Base-by-base conservation (phyloP, 2,888 invertebrate species). In the Temnothorax rugatulus region DNA sequence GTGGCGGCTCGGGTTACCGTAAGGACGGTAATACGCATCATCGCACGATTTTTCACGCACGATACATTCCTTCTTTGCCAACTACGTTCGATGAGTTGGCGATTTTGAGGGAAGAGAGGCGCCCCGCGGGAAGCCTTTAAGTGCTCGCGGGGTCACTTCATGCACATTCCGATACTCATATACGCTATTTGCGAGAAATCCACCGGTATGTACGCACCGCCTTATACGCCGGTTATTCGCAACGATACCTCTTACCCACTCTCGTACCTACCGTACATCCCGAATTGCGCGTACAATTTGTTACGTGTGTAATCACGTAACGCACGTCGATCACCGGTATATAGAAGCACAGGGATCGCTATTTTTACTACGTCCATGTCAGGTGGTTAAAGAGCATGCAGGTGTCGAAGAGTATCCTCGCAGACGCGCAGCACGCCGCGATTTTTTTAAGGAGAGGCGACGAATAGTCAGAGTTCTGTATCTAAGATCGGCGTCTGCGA, bases 281-380 rank as follows among this genome's bases (percentile, higher is more conserved):
- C 3, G 34, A 71, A 71, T 61, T 74, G 57, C 84, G 86, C 59
- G 82, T 83, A 76, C 88, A 88, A 84, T 69, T 52, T 41, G 29
- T 63, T 21, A 47, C 47, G 68, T 64, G 69, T 74, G 69, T 74
- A 69, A 66, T 59, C 77, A 64, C 54, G 83, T 87, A 84, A 73
- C 13, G 29, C 29, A 18, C 13, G 61, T 84, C 63, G 75, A 54
- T 87, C 82, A 87, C 66, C 11, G 85, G 86, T 82, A 84, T 82
- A 87, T 83, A 59, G 29, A 52, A 34, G 75, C 52, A 83, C 77
- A 69, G 41, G 68, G 44, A 83, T 83, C 50, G 86, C 83, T 88
- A 89, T 89, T 88, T 89, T 87, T 83, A 82, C 69, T 87, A 89
- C 59, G 84, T 87, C 68, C 66, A 75, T 68, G 50, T 68, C 84